Evolutionary conservation across 2,888 invertebrate species (phyloP).

Genomic region (Drepanosiphum platanoidis): DNA sequence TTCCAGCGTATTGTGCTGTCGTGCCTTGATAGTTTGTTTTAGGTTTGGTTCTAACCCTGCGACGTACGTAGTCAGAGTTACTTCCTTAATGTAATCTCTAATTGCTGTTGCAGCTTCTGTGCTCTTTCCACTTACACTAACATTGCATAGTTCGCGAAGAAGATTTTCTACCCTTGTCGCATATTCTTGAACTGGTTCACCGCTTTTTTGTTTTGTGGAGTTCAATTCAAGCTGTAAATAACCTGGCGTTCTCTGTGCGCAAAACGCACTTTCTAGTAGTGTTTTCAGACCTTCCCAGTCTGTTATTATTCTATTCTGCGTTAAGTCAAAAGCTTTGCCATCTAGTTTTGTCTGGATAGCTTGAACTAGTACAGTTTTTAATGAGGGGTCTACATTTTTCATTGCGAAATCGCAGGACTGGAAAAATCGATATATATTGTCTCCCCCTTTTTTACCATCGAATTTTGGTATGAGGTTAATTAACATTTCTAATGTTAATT

Average conservation of each 20-base stretch:
- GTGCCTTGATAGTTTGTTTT: no score
- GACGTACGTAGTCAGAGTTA: no score
- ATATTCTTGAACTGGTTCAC: not conserved
- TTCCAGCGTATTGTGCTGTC: not conserved
- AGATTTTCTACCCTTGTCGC: not conserved
- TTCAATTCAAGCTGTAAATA: conserved; percentile 7
- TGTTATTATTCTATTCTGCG: not conserved
- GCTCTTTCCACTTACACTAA: not conserved
- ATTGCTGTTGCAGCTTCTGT: no score
- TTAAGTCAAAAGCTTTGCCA: not conserved
- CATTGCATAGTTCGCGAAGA: not conserved
- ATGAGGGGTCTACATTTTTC: no score
- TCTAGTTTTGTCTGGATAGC: not conserved
- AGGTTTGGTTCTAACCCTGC: no score
- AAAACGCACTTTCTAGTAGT: not conserved
- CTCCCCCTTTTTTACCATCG: no score
- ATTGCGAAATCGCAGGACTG: not conserved
- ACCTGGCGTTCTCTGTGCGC: not conserved
- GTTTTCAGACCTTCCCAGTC: not conserved
- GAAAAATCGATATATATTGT: not conserved
- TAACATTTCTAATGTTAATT: no score
- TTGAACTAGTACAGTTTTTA: not conserved
- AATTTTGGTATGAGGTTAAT: no score
- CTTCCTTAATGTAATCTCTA: no score
- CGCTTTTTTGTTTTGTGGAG: not conserved